Base-by-base conservation (phyloP, 2,797 vertebrate species). In the Sebastolobus altivelis region DNA sequence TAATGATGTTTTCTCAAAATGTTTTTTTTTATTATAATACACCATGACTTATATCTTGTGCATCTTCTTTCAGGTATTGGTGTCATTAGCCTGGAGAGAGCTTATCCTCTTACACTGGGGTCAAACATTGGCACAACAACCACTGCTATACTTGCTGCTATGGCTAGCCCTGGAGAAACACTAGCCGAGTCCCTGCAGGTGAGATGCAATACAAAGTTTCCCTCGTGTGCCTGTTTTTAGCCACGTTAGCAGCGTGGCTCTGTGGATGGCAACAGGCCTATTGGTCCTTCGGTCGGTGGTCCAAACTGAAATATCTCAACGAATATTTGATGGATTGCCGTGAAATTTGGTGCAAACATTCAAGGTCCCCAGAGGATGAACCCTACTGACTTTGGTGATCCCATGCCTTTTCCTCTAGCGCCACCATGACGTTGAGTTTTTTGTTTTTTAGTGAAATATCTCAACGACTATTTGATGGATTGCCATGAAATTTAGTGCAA, bases 61-160 rank as follows among this genome's bases (percentile, higher is more conserved):
- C 2, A 10, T 35, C 10, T 18, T 63, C 14, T 22, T 5, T 0
- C 72, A 99, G 99, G 99, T 63, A 97, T 99, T 1, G 98, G 98
- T 0, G 97, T 99, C 58, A 99, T 99, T 69, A 98, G 95, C 89
- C 96, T 99, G 0, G 97, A 99, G 88, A 95, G 98, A 84, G 97
- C 97, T 0, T 99, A 99, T 65, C 98, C 98, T 0, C 95, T 99
- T 65, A 99, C 98, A 0, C 93, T 99, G 77, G 98, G 98, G 8
- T 97, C 99, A 65, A 99, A 99, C 80, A 97, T 99, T 35, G 98
- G 98, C 38, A 99, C 98, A 35, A 99, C 99, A 33, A 99, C 99
- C 29, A 99, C 99, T 0, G 97, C 98, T 59, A 97, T 99, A 56
- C 95, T 99, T 13, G 98, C 99, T 0, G 98, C 99, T 4, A 92